Evolutionary conservation across 2,797 vertebrate species (phyloP), one percentile per base, ranked within the genome.

Genomic region (Potorous gilbertii): DNA sequence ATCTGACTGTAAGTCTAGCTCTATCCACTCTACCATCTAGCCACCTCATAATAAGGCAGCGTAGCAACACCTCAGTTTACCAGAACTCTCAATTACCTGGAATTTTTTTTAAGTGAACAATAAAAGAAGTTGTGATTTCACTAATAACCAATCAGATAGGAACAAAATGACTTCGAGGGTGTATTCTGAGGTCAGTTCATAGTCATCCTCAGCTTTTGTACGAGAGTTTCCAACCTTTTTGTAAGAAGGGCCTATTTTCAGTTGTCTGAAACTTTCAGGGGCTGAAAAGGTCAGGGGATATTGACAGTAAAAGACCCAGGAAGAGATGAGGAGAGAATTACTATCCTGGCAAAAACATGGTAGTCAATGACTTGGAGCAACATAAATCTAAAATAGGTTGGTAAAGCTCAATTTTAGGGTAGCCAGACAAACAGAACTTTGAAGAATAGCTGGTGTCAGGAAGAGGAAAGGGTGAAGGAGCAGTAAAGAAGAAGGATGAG

Each of bases 81-180:
- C 31, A 96, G 34, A 87, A 90, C 59, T 92, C 94, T 94, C 52
- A 54, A 81, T 90, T 40, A 97, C 4, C 28, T 93, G 62, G 57
- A 21, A 31, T 91, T 94, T 92, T 55, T 90, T 50, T 40, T 8
- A 95, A 56, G 8, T 55, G 1, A 13, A 55, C 18, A 34, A 66
- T 66, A n/a, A 66, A 66, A 66, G 6, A 66, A 6, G 27, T 57
- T 57, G 14, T 34, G 13, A 59, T 31, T 59, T 59, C 57, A 59
- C 10, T 59, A 59, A 59, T 29, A 31, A 59, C 57, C 62, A 66
- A 66, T 66, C 14, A 18, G 62, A 16, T 66, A 40, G 52, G 27
- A 89, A 90, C 52, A n/a, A 92, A 50, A 55, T 81, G 34, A 16
- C 56, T 94, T 54, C 28, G 6, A 94, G 3, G 6, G 16, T 90